Percentiles rank a stretch among this genome's conserved stretches.
Evolutionary conservation across 2,888 invertebrate species (phyloP).

Genomic region (Macaria liturata): DNA sequence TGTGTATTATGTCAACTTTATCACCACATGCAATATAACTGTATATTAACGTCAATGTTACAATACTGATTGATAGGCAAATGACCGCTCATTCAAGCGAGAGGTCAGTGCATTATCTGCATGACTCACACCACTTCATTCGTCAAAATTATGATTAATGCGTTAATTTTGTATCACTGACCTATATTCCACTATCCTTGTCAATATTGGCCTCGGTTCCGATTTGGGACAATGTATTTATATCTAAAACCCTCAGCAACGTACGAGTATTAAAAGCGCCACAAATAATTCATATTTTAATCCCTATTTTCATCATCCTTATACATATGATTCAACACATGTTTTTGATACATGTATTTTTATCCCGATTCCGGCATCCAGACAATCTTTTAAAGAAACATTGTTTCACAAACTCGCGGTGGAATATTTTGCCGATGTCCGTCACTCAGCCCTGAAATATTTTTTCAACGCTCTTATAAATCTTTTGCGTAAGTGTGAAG

Average conservation of each 20-base stretch:
- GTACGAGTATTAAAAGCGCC: too few relatives aligned
- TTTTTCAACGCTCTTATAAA: slow-evolving; percentile 10
- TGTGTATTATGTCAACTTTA: too few relatives aligned
- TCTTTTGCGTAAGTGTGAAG: slow-evolving; percentile 13
- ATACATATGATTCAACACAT: too few relatives aligned
- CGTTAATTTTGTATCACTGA: slow-evolving; percentile 25
- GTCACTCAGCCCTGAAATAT: slow-evolving; percentile 11
- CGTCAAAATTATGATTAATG: slow-evolving; percentile 9
- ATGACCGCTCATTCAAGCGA: slow-evolving; percentile 24
- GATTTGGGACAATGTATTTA: too few relatives aligned
- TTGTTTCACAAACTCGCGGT: slow-evolving; percentile 4
- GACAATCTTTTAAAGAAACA: slow-evolving; percentile 4
- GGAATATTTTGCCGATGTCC: slow-evolving; percentile 6
- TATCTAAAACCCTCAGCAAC: too few relatives aligned
- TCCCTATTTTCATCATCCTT: too few relatives aligned
- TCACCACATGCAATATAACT: background rate
- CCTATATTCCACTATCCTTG: slow-evolving; percentile 24
- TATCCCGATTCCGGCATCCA: slow-evolving; percentile 1
- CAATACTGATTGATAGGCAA: slow-evolving; percentile 29
- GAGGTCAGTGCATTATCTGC: slow-evolving; percentile 26
- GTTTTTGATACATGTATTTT: slow-evolving; percentile 1
- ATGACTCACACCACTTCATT: slow-evolving; percentile 25
- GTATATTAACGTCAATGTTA: background rate
- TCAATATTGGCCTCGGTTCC: background rate
- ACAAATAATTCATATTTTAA: too few relatives aligned